These are phyloP conservation scores for Elegia similella DNA, from an alignment of 2,888 invertebrate species.

Conservation along the genomic window DNA sequence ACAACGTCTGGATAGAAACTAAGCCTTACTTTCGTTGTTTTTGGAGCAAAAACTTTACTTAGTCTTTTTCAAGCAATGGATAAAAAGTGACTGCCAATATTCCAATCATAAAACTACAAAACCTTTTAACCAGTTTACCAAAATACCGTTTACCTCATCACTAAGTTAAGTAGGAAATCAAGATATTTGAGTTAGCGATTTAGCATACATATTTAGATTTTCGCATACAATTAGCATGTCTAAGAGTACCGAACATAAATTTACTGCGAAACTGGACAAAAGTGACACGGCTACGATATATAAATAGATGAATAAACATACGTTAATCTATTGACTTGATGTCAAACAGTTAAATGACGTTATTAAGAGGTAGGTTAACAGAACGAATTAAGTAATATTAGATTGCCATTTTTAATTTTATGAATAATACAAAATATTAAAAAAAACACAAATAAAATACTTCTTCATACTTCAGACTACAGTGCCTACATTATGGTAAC, in stretches of 20 bases:
- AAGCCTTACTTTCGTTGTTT: too few species aligned
- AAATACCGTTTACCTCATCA: background rate
- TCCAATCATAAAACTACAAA: background rate
- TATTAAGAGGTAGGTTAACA: too few species aligned
- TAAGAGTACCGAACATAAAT: background rate
- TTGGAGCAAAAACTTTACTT: too few species aligned
- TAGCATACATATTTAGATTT: background rate
- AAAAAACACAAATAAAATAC: too few species aligned
- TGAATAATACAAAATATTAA: too few species aligned
- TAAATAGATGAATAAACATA: background rate
- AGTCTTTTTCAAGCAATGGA: too few species aligned
- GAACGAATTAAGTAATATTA: too few species aligned
- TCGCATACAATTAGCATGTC: conserved; percentile 1
- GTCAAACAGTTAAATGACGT: background rate
- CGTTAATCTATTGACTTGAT: background rate
- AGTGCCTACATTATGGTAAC: too few species aligned
- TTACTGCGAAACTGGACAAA: background rate
- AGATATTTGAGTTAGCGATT: background rate
- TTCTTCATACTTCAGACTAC: too few species aligned
- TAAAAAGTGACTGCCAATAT: too few species aligned
- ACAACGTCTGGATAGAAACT: too few species aligned
- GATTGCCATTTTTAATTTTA: too few species aligned
- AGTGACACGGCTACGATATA: conserved; percentile 1
- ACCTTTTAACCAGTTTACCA: background rate
- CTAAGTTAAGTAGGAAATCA: background rate